Base-by-base conservation (phyloP, 2,113 vertebrate species). In the Strix uralensis region DNA sequence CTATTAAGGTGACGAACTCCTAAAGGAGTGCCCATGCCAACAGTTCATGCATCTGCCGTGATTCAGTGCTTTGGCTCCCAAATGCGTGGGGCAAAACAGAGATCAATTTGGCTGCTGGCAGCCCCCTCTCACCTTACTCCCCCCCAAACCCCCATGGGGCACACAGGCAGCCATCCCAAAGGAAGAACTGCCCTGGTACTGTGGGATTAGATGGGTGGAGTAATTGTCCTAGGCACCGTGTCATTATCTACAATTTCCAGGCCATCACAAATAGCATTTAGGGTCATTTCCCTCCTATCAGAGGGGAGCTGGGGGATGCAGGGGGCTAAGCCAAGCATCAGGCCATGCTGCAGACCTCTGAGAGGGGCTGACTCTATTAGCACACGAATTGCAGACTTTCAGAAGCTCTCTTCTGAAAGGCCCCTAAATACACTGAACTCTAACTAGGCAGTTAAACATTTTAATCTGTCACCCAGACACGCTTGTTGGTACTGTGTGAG, bases 221-320 rank as follows among this genome's bases (percentile, higher is more conserved):
- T 79, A 78, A 93, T 94, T 91, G 80, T 89, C 49, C 88, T 58
- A 84, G 70, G 81, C 94, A 96, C 72, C 70, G 5, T 93, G 95
- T 94, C 89, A 97, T 98, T 98, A 98, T 79, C 89, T 88, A 74
- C 92, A 86, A 97, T 97, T 97, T 97, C 92, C 87, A 97, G 90
- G 94, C 87, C 96, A 97, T 78, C 74, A 70, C 88, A 97, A 96
- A 95, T 16, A 95, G 95, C 92, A 91, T 86, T 95, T 62, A 80
- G 26, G 96, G 97, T 96, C 95, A 96, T 91, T 95, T 95, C 71
- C 93, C 72, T 94, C 89, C 88, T 94, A 34, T 97, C 97, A 96
- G 78, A 82, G 88, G 2, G 26, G 71, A 40, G 74, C 3, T 55
- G 10, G 21, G n/a, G 61, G 58, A n/a, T 66, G 32, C 75, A 79